Evolutionary conservation across 2,888 invertebrate genomes (phyloP).

Genomic region (Melinaea marsaeus): DNA sequence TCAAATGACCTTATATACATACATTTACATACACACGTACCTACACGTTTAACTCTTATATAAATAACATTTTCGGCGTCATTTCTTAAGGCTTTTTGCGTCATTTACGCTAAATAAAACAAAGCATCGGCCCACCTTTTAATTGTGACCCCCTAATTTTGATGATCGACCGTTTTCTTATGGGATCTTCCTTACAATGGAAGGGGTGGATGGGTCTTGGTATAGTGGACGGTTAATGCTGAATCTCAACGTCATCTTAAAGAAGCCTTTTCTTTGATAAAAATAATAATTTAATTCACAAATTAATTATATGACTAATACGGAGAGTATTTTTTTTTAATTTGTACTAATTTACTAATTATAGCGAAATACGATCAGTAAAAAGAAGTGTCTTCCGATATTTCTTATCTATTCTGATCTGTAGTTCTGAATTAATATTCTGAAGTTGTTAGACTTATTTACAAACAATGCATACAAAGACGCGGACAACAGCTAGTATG

Average conservation of each 20-base stretch:
- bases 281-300: constrained; percentile 1
- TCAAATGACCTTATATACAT: not conserved
- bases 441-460: too few species aligned
- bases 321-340: too few species aligned
- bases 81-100: constrained; percentile 50
- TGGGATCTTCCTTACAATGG: constrained; percentile 21
- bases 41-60: constrained; percentile 9
- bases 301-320: too few species aligned
- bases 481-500: too few species aligned
- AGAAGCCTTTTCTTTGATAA: constrained; percentile 32
- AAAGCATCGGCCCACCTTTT: constrained; percentile 44
- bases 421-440: too few species aligned
- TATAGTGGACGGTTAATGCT: constrained; percentile 38
- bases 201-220: constrained; percentile 32
- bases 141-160: constrained; percentile 34
- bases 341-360: too few species aligned
- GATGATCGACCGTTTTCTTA: constrained; percentile 28
- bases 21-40: constrained; percentile 9
- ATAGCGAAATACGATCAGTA: too few species aligned
- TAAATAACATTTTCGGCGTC: constrained; percentile 25
- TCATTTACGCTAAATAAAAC: constrained; percentile 54
- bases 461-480: too few species aligned
- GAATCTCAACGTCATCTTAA: constrained; percentile 43
- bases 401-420: too few species aligned
- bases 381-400: too few species aligned